Conservation (phyloP, 2,888 invertebrate species). For the Linnaemya tessellans region DNA sequence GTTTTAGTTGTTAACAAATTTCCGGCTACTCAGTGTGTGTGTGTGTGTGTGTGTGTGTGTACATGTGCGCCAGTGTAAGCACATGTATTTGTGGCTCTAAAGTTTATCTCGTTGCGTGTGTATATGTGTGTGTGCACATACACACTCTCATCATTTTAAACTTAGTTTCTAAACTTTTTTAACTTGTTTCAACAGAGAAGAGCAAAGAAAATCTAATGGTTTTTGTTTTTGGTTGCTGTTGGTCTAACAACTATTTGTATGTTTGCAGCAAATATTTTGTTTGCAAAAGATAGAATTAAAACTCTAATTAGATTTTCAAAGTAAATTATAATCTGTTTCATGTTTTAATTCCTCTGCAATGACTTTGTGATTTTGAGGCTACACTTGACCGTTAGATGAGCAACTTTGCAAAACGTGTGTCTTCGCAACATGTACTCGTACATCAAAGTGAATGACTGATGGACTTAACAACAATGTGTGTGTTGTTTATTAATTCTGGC, state of each 20-base stretch:
- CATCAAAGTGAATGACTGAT: conserved; percentile 30
- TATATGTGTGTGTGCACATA: no score
- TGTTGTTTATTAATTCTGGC: conserved; percentile 25
- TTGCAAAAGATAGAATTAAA: conserved; percentile 48
- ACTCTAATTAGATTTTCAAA: conserved; percentile 69
- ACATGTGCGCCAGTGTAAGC: neutral
- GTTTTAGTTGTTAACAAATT: conserved; percentile 61
- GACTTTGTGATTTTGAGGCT: conserved; percentile 16
- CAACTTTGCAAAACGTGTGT: conserved; percentile 28
- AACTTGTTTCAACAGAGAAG: conserved; percentile 36
- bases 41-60: neutral
- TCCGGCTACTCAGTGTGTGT: conserved; percentile 41
- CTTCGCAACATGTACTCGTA: neutral
- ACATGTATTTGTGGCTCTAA: conserved; percentile 37
- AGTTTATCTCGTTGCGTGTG: no score
- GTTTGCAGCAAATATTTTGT: conserved; percentile 30
- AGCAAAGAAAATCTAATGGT: conserved; percentile 26
- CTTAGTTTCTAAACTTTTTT: conserved; percentile 45
- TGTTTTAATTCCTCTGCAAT: conserved; percentile 1
- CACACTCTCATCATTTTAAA: conserved; percentile 25
- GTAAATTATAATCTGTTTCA: conserved; percentile 52
- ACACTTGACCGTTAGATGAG: conserved; percentile 20
- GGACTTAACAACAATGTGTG: conserved; percentile 3
- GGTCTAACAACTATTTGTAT: neutral
- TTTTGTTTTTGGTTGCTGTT: conserved; percentile 32